Conservation (phyloP, 2,113 vertebrate species). For the Butorides virescens region DNA sequence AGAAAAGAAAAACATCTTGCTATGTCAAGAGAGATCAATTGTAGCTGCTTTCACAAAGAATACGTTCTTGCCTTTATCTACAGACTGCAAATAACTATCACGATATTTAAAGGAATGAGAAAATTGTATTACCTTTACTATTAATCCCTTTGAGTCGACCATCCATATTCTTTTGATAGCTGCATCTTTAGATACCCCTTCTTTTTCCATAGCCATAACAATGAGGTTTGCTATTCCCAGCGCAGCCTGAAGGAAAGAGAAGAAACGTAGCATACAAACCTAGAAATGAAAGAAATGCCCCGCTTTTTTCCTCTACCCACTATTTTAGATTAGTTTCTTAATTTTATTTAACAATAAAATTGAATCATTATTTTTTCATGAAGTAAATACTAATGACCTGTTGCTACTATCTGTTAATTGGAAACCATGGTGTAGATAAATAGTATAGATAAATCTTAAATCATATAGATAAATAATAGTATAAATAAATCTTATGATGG, state of each 20-base stretch:
- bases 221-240: constrained; percentile 94
- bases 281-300: neutral
- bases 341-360: neutral
- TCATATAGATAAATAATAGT: neutral
- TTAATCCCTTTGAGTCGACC: constrained; percentile 97
- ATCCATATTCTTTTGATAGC: constrained; percentile 92
- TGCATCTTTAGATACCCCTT: constrained; percentile 79
- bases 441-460: neutral
- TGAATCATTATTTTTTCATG: neutral
- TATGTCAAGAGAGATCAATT: neutral
- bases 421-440: neutral
- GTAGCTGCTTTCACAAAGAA: neutral
- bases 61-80: neutral
- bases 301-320: neutral
- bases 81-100: neutral
- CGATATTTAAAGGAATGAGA: neutral
- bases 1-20: neutral
- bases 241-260: constrained; percentile 81
- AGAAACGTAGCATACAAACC: neutral
- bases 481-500: neutral
- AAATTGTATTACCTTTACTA: constrained; percentile 87
- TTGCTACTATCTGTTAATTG: neutral
- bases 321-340: neutral
- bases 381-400: neutral
- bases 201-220: constrained; percentile 95